Percentiles rank a stretch among this genome's conserved stretches.
Evolutionary conservation across 2,888 invertebrate genomes (phyloP).

Genomic region (Neocrepidodera transversa): DNA sequence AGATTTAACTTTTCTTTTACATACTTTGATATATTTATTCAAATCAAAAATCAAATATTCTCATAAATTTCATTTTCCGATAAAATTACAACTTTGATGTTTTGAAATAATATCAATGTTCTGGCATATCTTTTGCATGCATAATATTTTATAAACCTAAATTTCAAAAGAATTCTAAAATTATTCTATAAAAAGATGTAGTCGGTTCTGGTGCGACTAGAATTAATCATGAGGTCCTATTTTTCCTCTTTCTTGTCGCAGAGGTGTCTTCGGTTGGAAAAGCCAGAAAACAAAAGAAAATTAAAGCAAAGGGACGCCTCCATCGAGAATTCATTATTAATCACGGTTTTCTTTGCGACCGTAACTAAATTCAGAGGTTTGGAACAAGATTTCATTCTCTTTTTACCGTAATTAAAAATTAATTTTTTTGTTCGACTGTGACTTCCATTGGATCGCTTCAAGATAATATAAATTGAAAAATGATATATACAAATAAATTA

Average conservation of each 20-base stretch:
- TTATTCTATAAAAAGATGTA: too few species aligned
- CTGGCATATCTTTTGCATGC: too few species aligned
- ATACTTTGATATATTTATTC: too few species aligned
- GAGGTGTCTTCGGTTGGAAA: conserved; percentile 13
- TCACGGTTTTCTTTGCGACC: conserved; percentile 32
- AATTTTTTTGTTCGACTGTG: conserved; percentile 11
- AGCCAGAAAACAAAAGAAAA: conserved; percentile 34
- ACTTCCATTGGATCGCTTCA: not conserved
- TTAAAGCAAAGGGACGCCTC: conserved; percentile 31
- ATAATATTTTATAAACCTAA: too few species aligned
- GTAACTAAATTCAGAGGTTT: conserved; percentile 39
- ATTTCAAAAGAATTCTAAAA: too few species aligned
- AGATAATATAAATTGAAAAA: not conserved
- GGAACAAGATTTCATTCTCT: conserved; percentile 37
- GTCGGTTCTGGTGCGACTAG: not conserved
- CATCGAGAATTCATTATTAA: conserved; percentile 43
- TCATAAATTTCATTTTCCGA: too few species aligned
- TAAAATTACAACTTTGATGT: too few species aligned
- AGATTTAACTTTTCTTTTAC: too few species aligned
- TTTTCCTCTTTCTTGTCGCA: conserved; percentile 14
- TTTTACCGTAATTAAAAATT: conserved; percentile 33
- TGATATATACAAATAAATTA: too few species aligned
- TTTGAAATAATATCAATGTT: too few species aligned
- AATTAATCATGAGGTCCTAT: conserved; percentile 26
- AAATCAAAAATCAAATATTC: too few species aligned